phyloP scores from a whole-genome alignment of 2,113 vertebrate genomes.

The Burhinus bistriatus region DNA sequence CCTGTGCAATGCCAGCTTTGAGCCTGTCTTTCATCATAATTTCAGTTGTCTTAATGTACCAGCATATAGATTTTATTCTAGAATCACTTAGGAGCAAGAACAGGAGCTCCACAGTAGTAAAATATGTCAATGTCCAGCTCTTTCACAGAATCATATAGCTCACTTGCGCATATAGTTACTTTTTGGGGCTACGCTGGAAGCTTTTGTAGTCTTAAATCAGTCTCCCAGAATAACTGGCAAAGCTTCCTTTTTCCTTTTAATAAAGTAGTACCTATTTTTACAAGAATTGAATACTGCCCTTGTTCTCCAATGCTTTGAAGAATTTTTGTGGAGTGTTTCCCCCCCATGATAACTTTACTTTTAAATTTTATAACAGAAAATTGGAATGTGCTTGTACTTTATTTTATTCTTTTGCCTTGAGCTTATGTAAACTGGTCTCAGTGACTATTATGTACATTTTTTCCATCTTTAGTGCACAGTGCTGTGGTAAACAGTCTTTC shows the following conservation, averaged over 20 bases:
- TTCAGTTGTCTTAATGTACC: background rate
- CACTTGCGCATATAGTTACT: background rate
- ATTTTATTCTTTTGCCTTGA: background rate
- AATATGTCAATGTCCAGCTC: background rate
- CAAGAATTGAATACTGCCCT: background rate
- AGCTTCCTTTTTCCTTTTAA: background rate
- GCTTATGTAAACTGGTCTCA: background rate
- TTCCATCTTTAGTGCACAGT: conserved; percentile 82
- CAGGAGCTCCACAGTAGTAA: background rate
- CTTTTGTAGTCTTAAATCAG: background rate
- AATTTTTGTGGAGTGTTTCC: background rate
- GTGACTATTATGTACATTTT: background rate
- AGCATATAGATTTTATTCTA: background rate
- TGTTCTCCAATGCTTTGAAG: conserved; percentile 12
- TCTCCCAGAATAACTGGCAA: background rate
- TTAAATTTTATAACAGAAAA: conserved; percentile 4
- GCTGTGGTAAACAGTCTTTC: conserved; percentile 89
- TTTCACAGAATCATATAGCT: background rate
- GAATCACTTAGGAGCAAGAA: background rate
- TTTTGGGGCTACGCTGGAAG: background rate
- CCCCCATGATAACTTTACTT: background rate
- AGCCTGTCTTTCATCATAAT: background rate
- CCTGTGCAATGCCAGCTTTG: background rate
- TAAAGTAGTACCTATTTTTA: background rate
- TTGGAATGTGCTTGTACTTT: background rate